phyloP scores from a whole-genome alignment of 2,888 invertebrate genomes.

The Euplagia quadripunctaria region DNA sequence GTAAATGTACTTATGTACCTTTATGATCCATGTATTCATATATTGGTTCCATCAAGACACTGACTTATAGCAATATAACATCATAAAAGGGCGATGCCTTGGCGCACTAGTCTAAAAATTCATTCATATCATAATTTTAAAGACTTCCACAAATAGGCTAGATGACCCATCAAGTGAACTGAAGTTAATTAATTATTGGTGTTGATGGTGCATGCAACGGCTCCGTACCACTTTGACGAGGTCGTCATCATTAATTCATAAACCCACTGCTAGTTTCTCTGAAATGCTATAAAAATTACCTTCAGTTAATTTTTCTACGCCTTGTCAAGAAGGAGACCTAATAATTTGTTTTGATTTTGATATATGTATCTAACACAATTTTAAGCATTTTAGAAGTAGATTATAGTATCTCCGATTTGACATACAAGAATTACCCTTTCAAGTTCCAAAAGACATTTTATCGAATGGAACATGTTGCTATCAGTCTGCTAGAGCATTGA shows the following conservation, averaged over 20 bases:
- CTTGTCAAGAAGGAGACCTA: not conserved
- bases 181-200: no score
- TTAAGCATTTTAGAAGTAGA: not conserved
- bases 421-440: not conserved
- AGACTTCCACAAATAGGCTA: not conserved
- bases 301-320: not conserved
- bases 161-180: not conserved
- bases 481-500: constrained; percentile 13
- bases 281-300: not conserved
- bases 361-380: not conserved
- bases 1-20: no score
- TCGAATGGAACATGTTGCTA: not conserved
- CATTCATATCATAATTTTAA: not conserved
- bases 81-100: not conserved
- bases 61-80: no score
- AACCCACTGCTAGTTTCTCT: not conserved
- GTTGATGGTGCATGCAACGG: no score
- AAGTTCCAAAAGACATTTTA: not conserved
- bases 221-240: not conserved
- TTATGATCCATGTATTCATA: no score
- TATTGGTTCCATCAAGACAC: no score
- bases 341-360: not conserved
- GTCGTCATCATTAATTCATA: not conserved
- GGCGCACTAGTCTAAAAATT: not conserved
- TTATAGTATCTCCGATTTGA: not conserved